phyloP scores from a whole-genome alignment of 2,888 invertebrate species.

The Exocentrus adspersus region DNA sequence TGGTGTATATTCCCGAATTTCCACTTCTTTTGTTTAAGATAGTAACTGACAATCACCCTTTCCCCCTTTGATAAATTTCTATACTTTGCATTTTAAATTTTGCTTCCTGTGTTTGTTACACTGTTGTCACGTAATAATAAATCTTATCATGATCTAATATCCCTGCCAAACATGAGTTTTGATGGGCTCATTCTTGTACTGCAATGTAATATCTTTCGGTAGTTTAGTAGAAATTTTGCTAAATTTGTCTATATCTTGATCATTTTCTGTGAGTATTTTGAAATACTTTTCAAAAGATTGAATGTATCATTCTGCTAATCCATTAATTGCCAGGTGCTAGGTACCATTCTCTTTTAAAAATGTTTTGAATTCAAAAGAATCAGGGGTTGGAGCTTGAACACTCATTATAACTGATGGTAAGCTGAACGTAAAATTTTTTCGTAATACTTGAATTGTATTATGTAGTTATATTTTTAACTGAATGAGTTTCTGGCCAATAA shows the following conservation, averaged over 20 bases:
- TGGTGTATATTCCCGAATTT: constrained; percentile 34
- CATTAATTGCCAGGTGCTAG: constrained; percentile 41
- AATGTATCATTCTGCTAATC: constrained; percentile 47
- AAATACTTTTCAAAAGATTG: constrained; percentile 43
- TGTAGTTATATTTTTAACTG: background rate
- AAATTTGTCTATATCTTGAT: background rate
- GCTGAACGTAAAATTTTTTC: constrained; percentile 32
- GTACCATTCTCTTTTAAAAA: constrained; percentile 14
- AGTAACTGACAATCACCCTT: constrained; percentile 33
- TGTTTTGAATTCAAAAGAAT: constrained; percentile 23
- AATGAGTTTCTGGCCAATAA: constrained; percentile 20
- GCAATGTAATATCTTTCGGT: constrained; percentile 31
- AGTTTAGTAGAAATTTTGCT: constrained; percentile 25
- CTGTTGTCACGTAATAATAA: background rate
- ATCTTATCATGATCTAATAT: constrained; percentile 38
- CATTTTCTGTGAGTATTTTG: constrained; percentile 3
- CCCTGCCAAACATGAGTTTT: constrained; percentile 39
- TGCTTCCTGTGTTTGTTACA: constrained; percentile 8
- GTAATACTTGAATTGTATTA: constrained; percentile 21
- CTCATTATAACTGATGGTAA: constrained; percentile 31
- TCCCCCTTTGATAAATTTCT: background rate
- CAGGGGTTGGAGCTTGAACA: constrained; percentile 36
- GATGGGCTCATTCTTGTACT: constrained; percentile 43
- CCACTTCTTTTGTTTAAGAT: constrained; percentile 36
- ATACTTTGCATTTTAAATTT: background rate